These are phyloP conservation scores for Scolopax mira DNA, from an alignment of 2,113 vertebrate genomes.

Conservation along the genomic window DNA sequence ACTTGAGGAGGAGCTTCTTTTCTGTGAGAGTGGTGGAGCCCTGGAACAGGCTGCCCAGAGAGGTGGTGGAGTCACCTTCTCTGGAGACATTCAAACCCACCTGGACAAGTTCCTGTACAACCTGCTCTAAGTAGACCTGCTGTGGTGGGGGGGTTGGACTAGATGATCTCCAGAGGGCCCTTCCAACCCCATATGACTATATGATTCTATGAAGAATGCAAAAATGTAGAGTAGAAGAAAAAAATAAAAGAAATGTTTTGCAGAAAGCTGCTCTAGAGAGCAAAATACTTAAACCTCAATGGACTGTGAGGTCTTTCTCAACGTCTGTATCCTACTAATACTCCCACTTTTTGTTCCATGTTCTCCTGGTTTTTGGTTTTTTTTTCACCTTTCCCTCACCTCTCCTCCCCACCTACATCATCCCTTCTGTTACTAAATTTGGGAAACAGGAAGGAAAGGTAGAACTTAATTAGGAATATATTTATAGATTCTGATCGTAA, in stretches of 20 bases:
- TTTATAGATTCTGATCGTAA: background rate
- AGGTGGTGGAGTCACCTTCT: too few species aligned
- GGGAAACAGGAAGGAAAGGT: background rate
- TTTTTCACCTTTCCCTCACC: background rate
- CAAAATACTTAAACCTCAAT: background rate
- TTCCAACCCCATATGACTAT: too few species aligned
- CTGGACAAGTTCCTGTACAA: too few species aligned
- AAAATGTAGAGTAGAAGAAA: background rate
- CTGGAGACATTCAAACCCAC: too few species aligned
- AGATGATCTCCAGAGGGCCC: too few species aligned
- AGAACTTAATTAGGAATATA: background rate
- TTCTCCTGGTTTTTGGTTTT: background rate
- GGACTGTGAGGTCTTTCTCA: background rate
- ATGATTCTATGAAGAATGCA: background rate
- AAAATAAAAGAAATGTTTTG: background rate
- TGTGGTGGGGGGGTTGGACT: too few species aligned
- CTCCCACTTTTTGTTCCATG: background rate
- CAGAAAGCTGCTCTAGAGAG: background rate
- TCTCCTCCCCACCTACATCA: background rate
- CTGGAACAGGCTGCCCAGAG: too few species aligned
- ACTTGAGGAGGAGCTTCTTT: too few species aligned
- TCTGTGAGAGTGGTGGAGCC: too few species aligned
- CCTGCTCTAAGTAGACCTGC: too few species aligned
- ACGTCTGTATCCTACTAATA: background rate
- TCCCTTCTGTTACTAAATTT: background rate